A percentile compares a stretch with the other conserved stretches of the same genome.
Conservation (phyloP, 23 tunicate species). For the Styela plicata region DNA sequence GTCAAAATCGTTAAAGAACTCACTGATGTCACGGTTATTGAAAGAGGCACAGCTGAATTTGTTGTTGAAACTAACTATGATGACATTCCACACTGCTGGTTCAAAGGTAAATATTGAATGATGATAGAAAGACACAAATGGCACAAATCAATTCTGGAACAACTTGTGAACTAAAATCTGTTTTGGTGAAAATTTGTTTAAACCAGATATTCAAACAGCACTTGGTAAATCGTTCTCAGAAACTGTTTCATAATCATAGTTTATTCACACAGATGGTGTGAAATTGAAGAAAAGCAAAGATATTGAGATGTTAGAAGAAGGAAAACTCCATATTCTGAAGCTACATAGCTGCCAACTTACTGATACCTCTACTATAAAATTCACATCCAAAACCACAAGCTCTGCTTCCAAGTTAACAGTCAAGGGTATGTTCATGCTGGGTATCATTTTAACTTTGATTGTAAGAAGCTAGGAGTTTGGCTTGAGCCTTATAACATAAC, state of each 20-base stretch:
- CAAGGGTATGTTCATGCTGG: conserved; percentile 8
- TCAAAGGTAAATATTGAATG: conserved; percentile 11
- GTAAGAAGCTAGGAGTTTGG: too few species aligned
- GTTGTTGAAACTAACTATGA: conserved; percentile 26
- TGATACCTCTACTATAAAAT: conserved; percentile 17
- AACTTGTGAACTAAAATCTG: too few species aligned
- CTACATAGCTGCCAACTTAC: conserved; percentile 21
- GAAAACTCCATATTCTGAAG: conserved; percentile 16
- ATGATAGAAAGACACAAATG: neutral
- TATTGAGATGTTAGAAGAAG: conserved; percentile 33
- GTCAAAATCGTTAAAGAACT: conserved; percentile 7
- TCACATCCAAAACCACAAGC: conserved; percentile 9
- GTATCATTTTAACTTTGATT: neutral
- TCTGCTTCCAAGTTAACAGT: conserved; percentile 20
- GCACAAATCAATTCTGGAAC: too few species aligned
- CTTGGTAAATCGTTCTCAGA: too few species aligned
- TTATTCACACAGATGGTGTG: conserved; percentile 3
- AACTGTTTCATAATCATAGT: too few species aligned
- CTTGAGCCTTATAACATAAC: too few species aligned
- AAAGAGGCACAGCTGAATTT: conserved; percentile 11
- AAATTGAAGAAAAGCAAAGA: conserved; percentile 12
- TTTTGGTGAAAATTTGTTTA: too few species aligned
- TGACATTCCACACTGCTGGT: conserved; percentile 21
- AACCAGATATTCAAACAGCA: too few species aligned
- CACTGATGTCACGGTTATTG: conserved; percentile 10